Evolutionary conservation across 2,888 invertebrate species (phyloP).

Genomic region (Pseudococcus jackbeardsleyi): DNA sequence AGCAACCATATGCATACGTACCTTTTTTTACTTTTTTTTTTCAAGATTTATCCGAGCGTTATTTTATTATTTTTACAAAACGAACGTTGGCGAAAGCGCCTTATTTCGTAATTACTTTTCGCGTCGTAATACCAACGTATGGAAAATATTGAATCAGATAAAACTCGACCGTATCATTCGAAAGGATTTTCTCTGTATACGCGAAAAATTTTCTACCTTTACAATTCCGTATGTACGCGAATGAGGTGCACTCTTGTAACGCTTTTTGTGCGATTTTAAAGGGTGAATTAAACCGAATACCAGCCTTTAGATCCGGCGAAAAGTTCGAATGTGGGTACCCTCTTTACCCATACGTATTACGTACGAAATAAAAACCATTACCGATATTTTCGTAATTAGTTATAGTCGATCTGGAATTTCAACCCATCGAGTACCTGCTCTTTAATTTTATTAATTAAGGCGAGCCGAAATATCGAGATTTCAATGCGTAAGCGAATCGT

Average conservation of each 20-base stretch:
- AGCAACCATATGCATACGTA: background rate
- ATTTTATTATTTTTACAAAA: slow-evolving; percentile 37
- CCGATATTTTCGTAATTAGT: slow-evolving; percentile 37
- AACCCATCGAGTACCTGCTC: background rate
- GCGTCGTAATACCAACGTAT: background rate
- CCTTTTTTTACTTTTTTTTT: background rate
- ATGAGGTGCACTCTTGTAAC: background rate
- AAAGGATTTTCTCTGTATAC: background rate
- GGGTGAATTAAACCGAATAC: slow-evolving; percentile 25
- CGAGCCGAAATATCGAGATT: background rate
- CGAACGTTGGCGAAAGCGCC: background rate
- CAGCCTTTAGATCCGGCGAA: background rate
- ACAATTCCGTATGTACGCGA: background rate
- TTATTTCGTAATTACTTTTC: slow-evolving; percentile 32
- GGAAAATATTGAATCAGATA: slow-evolving; percentile 19
- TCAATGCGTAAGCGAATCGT: background rate
- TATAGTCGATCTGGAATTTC: background rate
- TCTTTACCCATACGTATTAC: no score
- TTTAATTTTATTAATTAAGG: slow-evolving; percentile 43
- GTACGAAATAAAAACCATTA: background rate
- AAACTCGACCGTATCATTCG: slow-evolving; percentile 22
- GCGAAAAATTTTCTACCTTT: slow-evolving; percentile 15
- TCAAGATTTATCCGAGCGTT: slow-evolving; percentile 4
- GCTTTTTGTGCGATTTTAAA: slow-evolving; percentile 19
- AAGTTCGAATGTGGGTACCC: background rate